Percentiles rank a stretch among this genome's conserved stretches.
These are phyloP conservation scores for Dasypus novemcinctus DNA, from an alignment of 2,113 vertebrate species.

Conservation along the genomic window DNA sequence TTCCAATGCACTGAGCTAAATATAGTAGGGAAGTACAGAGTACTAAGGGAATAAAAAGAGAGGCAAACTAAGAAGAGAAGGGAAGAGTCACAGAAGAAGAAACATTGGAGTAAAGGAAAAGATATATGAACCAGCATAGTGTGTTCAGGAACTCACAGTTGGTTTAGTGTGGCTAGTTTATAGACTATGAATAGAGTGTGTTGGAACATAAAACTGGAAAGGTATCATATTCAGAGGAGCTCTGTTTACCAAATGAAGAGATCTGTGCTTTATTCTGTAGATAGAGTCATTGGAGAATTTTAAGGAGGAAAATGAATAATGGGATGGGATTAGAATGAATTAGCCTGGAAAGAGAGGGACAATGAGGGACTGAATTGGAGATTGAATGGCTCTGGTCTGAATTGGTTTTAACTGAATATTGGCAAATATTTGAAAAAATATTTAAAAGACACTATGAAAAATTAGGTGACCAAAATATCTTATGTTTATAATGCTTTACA, in stretches of 20 bases:
- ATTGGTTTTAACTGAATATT: not conserved
- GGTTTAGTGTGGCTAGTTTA: not conserved
- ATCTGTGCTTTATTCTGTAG: not conserved
- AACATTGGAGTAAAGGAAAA: not conserved
- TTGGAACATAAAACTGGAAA: not conserved
- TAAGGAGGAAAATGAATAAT: not conserved
- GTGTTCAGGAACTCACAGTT: not conserved
- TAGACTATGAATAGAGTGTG: not conserved
- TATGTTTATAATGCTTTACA: conserved; percentile 34
- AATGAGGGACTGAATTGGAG: not conserved
- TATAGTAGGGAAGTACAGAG: not conserved
- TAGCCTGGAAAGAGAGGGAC: not conserved
- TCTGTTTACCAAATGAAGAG: not conserved
- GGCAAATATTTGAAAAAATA: not conserved
- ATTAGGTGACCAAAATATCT: not conserved
- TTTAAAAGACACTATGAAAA: not conserved
- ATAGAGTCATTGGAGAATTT: not conserved
- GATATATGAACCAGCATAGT: not conserved
- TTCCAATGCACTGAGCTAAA: not conserved
- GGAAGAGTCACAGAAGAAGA: not conserved
- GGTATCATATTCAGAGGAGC: not conserved
- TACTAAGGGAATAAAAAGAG: not conserved
- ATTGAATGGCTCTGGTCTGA: no score
- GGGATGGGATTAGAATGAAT: not conserved
- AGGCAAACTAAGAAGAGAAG: not conserved